Conservation (phyloP, 2,113 vertebrate genomes). For the Malurus cyaneus region DNA sequence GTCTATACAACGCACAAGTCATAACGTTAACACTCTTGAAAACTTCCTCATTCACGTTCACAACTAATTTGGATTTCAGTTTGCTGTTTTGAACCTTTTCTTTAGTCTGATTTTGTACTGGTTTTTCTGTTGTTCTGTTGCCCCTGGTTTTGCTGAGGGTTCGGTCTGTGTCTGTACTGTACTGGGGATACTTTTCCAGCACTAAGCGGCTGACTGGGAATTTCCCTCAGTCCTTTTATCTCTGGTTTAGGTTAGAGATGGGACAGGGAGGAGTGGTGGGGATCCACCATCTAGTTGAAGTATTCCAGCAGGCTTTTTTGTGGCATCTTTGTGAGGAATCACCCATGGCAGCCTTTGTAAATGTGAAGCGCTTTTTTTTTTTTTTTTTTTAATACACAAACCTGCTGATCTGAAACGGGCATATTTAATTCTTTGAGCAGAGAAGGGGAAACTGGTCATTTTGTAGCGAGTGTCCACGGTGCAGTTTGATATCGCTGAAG, state of each 20-base stretch:
- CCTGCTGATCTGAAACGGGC: not conserved
- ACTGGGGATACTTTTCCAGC: slow-evolving; percentile 45
- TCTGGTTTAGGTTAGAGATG: not conserved
- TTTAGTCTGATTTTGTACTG: slow-evolving; percentile 73
- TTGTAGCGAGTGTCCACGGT: not conserved
- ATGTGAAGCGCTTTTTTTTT: not conserved
- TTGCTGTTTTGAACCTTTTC: slow-evolving; percentile 77
- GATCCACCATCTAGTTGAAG: not conserved
- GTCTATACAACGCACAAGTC: slow-evolving; percentile 84
- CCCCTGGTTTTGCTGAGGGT: slow-evolving; percentile 56
- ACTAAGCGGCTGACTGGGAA: not conserved
- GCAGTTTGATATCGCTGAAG: slow-evolving; percentile 16
- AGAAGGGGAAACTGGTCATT: not conserved
- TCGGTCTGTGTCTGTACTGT: slow-evolving; percentile 65
- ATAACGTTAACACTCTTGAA: slow-evolving; percentile 79
- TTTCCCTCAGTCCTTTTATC: not conserved
- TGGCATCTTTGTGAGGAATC: not conserved
- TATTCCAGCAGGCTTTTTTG: not conserved
- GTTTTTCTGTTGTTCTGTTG: slow-evolving; percentile 73
- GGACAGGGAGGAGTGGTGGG: not conserved
- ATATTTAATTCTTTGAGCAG: not conserved
- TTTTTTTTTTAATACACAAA: not conserved
- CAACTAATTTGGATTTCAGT: slow-evolving; percentile 84
- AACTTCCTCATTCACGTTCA: slow-evolving; percentile 82
- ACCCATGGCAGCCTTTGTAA: not conserved